Evolutionary conservation across 2,113 vertebrate species (phyloP).

Genomic region (Australoheros scitulus): DNA sequence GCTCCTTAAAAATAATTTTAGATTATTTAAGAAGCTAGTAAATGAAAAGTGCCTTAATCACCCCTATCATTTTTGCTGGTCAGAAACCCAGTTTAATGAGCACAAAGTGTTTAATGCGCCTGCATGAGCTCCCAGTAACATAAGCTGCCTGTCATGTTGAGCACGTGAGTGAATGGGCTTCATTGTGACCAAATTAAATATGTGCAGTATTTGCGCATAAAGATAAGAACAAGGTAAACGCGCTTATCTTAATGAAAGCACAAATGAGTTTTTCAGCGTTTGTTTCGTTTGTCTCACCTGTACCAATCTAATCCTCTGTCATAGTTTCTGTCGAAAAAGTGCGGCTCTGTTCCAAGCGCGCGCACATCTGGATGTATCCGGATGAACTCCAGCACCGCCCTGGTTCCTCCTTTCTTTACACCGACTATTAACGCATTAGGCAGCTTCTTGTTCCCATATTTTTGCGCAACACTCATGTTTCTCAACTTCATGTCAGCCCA

Average conservation of each 20-base stretch:
- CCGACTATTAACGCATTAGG: constrained; percentile 93
- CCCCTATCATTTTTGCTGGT: background rate
- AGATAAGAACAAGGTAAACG: background rate
- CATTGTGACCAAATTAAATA: background rate
- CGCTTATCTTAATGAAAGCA: background rate
- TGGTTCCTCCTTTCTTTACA: constrained; percentile 95
- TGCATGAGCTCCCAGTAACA: background rate
- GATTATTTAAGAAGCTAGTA: background rate
- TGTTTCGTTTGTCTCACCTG: constrained; percentile 83
- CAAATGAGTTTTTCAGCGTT: background rate
- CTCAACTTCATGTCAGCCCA: constrained; percentile 58
- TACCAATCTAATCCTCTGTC: constrained; percentile 94
- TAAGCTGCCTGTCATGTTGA: too few species aligned
- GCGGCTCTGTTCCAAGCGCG: constrained; percentile 92
- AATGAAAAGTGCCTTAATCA: background rate
- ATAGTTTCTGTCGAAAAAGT: constrained; percentile 98
- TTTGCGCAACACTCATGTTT: constrained; percentile 70
- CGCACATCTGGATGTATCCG: constrained; percentile 95
- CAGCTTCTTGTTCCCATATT: constrained; percentile 86
- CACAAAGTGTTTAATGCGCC: background rate
- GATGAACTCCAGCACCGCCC: constrained; percentile 96
- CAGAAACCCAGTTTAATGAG: background rate
- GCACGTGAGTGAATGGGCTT: too few species aligned
- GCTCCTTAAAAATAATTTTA: background rate
- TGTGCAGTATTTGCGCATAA: background rate